A percentile compares a stretch with the other conserved stretches of the same genome.
These are phyloP conservation scores for Drosophila arizonae DNA, from an alignment of 1,140 invertebrate species.

Conservation along the genomic window DNA sequence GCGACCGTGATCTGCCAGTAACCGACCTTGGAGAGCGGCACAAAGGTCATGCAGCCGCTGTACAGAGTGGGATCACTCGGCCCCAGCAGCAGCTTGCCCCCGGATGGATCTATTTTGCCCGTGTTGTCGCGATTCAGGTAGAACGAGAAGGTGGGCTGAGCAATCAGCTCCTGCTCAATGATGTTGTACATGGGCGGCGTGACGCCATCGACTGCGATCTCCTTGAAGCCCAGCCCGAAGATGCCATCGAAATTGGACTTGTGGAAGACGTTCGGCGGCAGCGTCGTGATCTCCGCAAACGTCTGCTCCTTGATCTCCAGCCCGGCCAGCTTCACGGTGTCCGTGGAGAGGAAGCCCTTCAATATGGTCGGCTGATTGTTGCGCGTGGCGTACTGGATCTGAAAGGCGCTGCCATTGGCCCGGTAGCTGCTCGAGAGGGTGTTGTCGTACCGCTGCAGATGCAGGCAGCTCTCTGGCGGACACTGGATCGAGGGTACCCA, in stretches of 20 bases:
- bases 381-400: constrained; percentile 97
- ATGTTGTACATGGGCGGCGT: constrained; percentile 97
- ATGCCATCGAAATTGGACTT: constrained; percentile 99
- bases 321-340: constrained; percentile 88
- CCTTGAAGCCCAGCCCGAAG: constrained; percentile 93
- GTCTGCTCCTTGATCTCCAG: constrained; percentile 90
- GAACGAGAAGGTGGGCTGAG: constrained; percentile 94
- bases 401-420: constrained; percentile 94
- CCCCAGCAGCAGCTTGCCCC: constrained; percentile 96
- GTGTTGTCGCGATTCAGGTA: constrained; percentile 87
- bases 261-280: constrained; percentile 93
- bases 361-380: constrained; percentile 85
- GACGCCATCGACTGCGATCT: constrained; percentile 94
- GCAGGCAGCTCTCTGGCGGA: constrained; percentile 87
- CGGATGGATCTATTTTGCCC: constrained; percentile 86
- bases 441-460: constrained; percentile 96
- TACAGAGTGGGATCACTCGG: constrained; percentile 95
- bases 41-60: constrained; percentile 94
- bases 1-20: constrained; percentile 99
- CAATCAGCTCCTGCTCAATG: constrained; percentile 91
- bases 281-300: constrained; percentile 97
- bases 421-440: constrained; percentile 91
- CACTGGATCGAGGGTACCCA: constrained; percentile 99
- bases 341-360: constrained; percentile 94
- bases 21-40: constrained; percentile 91